Evolutionary conservation across 2,888 invertebrate genomes (phyloP), one percentile per base, ranked within the genome.

Genomic region (Malthinus flaveolus): DNA sequence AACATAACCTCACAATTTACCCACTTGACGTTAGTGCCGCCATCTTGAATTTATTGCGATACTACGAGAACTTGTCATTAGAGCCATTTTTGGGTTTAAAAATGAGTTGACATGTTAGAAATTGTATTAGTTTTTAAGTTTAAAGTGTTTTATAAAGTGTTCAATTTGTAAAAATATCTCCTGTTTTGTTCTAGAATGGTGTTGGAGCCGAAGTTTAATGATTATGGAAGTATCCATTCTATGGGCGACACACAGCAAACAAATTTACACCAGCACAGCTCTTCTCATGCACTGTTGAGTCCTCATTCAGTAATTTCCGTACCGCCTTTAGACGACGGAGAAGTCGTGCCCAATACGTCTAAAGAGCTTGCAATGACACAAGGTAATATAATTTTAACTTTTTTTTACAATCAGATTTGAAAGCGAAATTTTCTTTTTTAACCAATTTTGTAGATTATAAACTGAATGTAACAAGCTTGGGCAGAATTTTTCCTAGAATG

Each of bases 181-280:
- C 67, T 56, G 68, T 57, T 67, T 76, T 71, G 9, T 78, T 76
- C 1, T 78, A 85, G 85, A 81, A 85, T 85, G 85, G 84, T 85
- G 79, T 82, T 85, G 79, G 85, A 85, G 78, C 83, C 84, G 70
- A 85, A 85, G 76, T 82, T 81, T 69, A 81, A 82, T 71, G 84
- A 85, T 78, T 85, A 85, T 83, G 85, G 85, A 75, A 85, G 84
- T 75, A 84, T 85, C 73, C 82, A 82, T 75, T 77, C 81, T 64
- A 70, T 72, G 65, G 77, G 76, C 64, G 71, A 73, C 66, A 72
- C 73, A 66, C 71, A 69, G 61, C 56, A 53, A 35, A 37, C 47
- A 36, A 60, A 56, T 37, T 62, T 71, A 57, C 71, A 71, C 51
- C 73, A 73, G 64, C 73, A 73, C 66, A 72, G 74, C 59, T 66